Base-by-base conservation (phyloP, 2,113 vertebrate species). In the Dromas ardeola region DNA sequence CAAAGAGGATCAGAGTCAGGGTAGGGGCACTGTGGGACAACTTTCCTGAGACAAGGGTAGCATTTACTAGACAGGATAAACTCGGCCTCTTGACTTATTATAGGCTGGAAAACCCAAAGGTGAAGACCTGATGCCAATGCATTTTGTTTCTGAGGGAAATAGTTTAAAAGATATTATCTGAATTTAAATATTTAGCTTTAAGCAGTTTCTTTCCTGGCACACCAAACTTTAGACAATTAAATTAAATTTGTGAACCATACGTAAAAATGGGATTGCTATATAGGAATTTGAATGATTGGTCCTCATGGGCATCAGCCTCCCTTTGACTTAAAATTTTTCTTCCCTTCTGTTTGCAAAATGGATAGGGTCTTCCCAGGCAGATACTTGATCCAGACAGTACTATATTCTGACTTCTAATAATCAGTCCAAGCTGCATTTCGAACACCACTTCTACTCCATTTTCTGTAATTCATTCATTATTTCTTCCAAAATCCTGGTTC, bases 1-100 rank as follows among this genome's bases (percentile, higher is more conserved):
- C 59, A 14, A 49, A 38, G 36, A 76, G 55, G 10, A 56, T 69
- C 74, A n/a, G 32, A 0, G 1, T 9, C 0, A 0, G 43, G 17
- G 11, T 40, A 52, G 52, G 32, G 42, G 23, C 17, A 38, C n/a
- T 15, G 5, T 40, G 65, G 50, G 50, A 50, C 15, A 27, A 9
- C 8, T 84, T 56, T 67, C 53, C 55, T 62, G 15, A 72, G 59
- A 26, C 29, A 78, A 74, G 30, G 13, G 26, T 25, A 59, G 26
- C 45, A 30, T 26, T 58, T 73, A 38, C 22, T 8, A 45, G 13
- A 16, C 13, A 62, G 27, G 8, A 30, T 63, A 63, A 52, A 45
- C 27, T 38, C 47, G 42, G 30, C 36, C 36, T 88, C 47, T 63
- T 30, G 36, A 29, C 36, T 18, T 59, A 17, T 15, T 91, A 34